phyloP scores from a whole-genome alignment of 92 coral and sea anemone species.

The Epizoanthus scotinus region DNA sequence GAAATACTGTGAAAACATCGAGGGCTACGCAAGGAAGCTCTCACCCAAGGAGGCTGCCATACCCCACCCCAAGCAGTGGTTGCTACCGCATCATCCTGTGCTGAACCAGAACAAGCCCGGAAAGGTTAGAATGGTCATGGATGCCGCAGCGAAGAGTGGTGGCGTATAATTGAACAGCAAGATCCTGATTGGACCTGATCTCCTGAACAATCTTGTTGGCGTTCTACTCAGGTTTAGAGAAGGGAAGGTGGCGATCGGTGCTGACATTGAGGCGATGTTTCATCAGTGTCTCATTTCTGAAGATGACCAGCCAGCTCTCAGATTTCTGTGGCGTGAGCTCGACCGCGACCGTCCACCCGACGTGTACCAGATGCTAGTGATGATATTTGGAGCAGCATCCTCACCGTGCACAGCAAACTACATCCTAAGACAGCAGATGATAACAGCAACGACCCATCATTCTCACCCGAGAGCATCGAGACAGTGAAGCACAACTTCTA shows the following conservation, averaged over 20 bases:
- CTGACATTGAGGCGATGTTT: conserved; percentile 79
- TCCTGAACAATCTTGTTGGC: conserved; percentile 55
- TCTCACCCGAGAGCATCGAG: conserved; percentile 46
- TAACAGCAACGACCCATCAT: conserved; percentile 43
- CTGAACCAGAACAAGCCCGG: conserved; percentile 55
- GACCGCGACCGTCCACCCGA: conserved; percentile 52
- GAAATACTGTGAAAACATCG: conserved; percentile 56
- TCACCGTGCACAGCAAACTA: conserved; percentile 71
- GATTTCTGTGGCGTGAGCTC: conserved; percentile 70
- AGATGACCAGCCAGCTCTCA: conserved; percentile 61
- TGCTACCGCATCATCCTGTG: conserved; percentile 56
- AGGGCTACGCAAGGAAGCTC: conserved; percentile 53
- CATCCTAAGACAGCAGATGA: conserved; percentile 65
- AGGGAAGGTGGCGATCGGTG: conserved; percentile 54
- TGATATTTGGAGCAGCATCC: conserved; percentile 72
- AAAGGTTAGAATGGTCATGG: conserved; percentile 59
- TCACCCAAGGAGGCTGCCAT: conserved; percentile 46
- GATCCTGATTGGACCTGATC: conserved; percentile 48
- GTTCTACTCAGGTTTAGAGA: conserved; percentile 63
- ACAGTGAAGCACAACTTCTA: conserved; percentile 52
- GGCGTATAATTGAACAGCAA: conserved; percentile 48
- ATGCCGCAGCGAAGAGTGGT: conserved; percentile 50
- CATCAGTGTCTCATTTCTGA: conserved; percentile 47
- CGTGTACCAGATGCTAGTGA: conserved; percentile 64
- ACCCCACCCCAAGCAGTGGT: conserved; percentile 36